phyloP scores from a whole-genome alignment of 2,113 vertebrate genomes.

The Brachionichthys hirsutus region DNA sequence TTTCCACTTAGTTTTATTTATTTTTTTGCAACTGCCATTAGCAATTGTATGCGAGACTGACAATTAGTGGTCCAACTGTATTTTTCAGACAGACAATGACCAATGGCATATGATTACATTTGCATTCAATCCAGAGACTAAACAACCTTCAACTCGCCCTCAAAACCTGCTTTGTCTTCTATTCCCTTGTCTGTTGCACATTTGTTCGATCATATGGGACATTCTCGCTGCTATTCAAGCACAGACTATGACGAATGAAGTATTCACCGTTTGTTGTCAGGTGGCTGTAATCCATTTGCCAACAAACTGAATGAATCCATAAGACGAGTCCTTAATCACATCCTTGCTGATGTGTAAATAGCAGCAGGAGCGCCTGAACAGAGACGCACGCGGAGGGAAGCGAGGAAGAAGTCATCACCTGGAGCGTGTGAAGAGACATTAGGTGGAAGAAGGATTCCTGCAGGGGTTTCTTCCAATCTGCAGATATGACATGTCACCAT shows the following conservation, averaged over 20 bases:
- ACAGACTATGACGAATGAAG: slow-evolving; percentile 42
- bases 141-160: slow-evolving; percentile 33
- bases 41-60: background rate
- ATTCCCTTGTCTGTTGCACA: slow-evolving; percentile 49
- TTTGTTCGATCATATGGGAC: slow-evolving; percentile 48
- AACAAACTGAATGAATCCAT: slow-evolving; percentile 42
- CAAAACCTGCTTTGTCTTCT: slow-evolving; percentile 48
- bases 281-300: slow-evolving; percentile 48
- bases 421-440: background rate
- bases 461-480: background rate
- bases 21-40: background rate
- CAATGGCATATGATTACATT: slow-evolving; percentile 38
- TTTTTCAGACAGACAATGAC: slow-evolving; percentile 46
- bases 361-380: slow-evolving; percentile 18
- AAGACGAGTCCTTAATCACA: slow-evolving; percentile 46
- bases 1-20: background rate
- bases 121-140: slow-evolving; percentile 32
- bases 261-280: slow-evolving; percentile 42
- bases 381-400: slow-evolving; percentile 18
- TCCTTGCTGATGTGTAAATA: slow-evolving; percentile 35
- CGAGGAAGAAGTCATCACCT: background rate
- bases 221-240: slow-evolving; percentile 43
- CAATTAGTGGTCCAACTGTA: background rate
- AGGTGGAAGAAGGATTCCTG: slow-evolving; percentile 7
- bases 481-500: background rate